Evolutionary conservation across 2,888 invertebrate species (phyloP).

Genomic region (Girardia tigrina): DNA sequence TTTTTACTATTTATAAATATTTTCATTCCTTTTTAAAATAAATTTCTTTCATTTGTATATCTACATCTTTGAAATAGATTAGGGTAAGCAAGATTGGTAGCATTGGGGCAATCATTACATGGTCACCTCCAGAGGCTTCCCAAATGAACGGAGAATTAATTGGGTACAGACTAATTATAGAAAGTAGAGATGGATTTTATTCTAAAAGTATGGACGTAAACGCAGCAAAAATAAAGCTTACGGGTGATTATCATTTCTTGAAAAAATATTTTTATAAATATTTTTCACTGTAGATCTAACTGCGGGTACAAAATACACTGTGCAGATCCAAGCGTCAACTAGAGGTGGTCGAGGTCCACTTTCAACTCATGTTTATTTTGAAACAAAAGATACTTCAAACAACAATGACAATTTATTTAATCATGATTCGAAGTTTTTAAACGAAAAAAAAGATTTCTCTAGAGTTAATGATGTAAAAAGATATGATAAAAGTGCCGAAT

Average conservation of each 20-base stretch:
- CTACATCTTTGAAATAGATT: not conserved
- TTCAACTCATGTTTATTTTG: not conserved
- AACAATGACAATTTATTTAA: not conserved
- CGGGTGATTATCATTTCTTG: conserved; percentile 1
- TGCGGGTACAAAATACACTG: not conserved
- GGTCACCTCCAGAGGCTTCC: not conserved
- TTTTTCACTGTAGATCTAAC: conserved; percentile 14
- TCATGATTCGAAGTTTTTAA: not conserved
- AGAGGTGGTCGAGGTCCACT: conserved; percentile 24
- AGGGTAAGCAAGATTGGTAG: not conserved
- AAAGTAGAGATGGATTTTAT: not conserved
- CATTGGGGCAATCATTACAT: conserved; percentile 25
- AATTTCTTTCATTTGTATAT: too few species aligned
- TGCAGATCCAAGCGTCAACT: conserved; percentile 24
- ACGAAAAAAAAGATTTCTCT: too few species aligned
- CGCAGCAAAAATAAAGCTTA: not conserved
- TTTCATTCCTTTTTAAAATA: not conserved
- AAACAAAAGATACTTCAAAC: not conserved
- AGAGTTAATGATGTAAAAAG: not conserved
- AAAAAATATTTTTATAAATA: not conserved
- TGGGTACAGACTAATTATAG: conserved; percentile 3
- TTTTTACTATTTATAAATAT: not conserved
- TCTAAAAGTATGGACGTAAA: conserved; percentile 24
- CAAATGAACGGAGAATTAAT: conserved; percentile 28
- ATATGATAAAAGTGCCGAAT: not conserved